Conservation (phyloP, 1,140 invertebrate species). For the Marisa cornuarietis region DNA sequence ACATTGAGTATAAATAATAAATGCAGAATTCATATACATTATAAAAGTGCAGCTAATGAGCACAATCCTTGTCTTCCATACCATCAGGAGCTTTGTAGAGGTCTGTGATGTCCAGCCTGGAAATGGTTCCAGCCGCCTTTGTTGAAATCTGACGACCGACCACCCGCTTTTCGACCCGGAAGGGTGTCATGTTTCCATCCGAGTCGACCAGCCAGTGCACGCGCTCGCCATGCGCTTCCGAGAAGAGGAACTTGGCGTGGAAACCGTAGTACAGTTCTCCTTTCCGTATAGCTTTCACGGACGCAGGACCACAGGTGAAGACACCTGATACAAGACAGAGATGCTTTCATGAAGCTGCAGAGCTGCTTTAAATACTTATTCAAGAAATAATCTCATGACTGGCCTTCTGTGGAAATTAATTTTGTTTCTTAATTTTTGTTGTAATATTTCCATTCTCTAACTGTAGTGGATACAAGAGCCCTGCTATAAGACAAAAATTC, state of each 20-base stretch:
- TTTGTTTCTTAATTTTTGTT: too few species aligned
- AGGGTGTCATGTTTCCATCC: constrained; percentile 55
- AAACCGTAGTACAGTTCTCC: constrained; percentile 84
- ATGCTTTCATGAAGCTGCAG: too few species aligned
- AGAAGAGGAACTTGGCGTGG: constrained; percentile 85
- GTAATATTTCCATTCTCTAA: too few species aligned
- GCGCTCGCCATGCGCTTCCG: constrained; percentile 71
- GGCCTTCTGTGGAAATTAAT: not conserved
- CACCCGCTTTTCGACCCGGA: constrained; percentile 42
- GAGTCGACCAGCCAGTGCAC: constrained; percentile 52
- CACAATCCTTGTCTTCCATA: constrained; percentile 11
- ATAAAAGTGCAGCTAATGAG: too few species aligned
- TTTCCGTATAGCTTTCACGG: constrained; percentile 79
- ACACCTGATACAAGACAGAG: constrained; percentile 60
- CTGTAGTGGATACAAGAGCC: too few species aligned
- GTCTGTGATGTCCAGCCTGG: constrained; percentile 54
- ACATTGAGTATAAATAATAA: too few species aligned
- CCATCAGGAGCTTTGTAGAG: constrained; percentile 55
- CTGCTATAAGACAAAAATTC: too few species aligned
- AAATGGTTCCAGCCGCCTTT: constrained; percentile 55
- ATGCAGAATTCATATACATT: too few species aligned
- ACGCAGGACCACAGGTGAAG: constrained; percentile 82
- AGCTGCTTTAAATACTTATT: not conserved
- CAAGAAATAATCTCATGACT: not conserved
- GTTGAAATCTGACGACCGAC: constrained; percentile 56